These are phyloP conservation scores for Sturnus vulgaris DNA, from an alignment of 2,113 vertebrate species.

Conservation along the genomic window DNA sequence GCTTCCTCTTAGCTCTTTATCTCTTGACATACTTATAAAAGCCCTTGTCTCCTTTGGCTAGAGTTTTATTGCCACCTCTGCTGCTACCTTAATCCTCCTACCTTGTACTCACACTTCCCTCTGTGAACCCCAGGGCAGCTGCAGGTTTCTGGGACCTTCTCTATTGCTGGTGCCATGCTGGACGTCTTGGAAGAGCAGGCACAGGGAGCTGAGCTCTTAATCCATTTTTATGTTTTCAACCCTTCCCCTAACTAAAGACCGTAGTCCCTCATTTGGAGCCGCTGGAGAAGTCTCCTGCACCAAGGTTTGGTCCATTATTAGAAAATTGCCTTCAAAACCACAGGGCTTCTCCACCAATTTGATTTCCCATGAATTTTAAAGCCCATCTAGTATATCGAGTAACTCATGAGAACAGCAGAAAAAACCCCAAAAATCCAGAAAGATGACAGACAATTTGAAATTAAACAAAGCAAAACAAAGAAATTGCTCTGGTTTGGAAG, in stretches of 20 bases:
- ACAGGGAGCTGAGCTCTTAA: background rate
- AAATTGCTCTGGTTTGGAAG: background rate
- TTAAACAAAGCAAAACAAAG: conserved; percentile 26
- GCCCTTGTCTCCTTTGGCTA: background rate
- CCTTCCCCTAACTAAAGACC: background rate
- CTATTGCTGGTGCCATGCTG: rapidly evolving
- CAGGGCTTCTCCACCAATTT: background rate
- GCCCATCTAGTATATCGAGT: background rate
- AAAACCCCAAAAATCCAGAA: background rate
- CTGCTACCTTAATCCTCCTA: background rate
- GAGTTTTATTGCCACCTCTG: background rate
- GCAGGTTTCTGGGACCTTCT: background rate
- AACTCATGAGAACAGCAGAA: background rate
- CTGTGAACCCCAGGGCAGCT: background rate
- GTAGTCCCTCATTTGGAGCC: background rate
- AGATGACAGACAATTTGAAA: conserved; percentile 16
- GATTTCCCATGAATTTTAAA: background rate
- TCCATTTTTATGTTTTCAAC: background rate
- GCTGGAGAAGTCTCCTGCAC: background rate
- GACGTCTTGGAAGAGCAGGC: background rate
- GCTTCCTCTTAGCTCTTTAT: background rate
- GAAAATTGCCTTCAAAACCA: background rate
- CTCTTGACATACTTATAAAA: background rate
- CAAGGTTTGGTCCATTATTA: background rate
- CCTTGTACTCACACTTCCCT: background rate